Evolutionary conservation across 92 coral and sea anemone species (phyloP).

Genomic region (Palythoa grandiflora): DNA sequence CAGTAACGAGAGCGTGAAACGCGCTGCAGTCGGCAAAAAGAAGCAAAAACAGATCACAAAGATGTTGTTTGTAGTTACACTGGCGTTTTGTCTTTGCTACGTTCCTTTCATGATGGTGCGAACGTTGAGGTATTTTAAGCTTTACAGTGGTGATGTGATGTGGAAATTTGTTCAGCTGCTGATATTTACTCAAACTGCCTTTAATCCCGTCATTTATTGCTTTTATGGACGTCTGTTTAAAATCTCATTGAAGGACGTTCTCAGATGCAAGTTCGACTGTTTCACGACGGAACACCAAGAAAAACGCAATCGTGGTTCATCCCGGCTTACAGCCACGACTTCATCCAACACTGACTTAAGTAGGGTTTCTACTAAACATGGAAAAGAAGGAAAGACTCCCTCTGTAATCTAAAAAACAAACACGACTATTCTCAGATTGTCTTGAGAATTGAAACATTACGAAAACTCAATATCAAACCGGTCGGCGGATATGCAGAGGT

Average conservation of each 20-base stretch:
- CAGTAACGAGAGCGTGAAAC: background rate
- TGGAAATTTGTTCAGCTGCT: conserved; percentile 83
- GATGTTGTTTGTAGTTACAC: conserved; percentile 80
- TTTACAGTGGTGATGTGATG: conserved; percentile 62
- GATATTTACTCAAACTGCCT: conserved; percentile 86
- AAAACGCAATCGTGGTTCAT: conserved; percentile 3
- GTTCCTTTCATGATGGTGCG: conserved; percentile 78
- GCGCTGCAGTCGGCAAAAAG: conserved; percentile 8
- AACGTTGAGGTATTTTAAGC: conserved; percentile 70
- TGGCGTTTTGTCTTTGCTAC: conserved; percentile 77
- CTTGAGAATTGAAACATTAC: no score
- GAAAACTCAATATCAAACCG: no score
- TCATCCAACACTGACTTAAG: background rate
- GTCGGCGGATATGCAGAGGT: no score
- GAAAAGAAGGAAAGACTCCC: background rate
- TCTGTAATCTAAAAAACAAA: background rate
- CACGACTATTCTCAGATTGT: background rate
- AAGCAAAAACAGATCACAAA: conserved; percentile 75
- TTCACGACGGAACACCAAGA: background rate
- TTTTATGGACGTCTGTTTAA: conserved; percentile 83
- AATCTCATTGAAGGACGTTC: conserved; percentile 66
- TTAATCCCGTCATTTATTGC: conserved; percentile 84
- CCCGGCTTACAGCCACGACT: background rate
- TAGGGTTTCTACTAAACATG: conserved; percentile 1
- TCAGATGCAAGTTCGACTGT: conserved; percentile 62